Evolutionary conservation across 2,113 vertebrate genomes (phyloP).

Genomic region (Larimichthys crocea): DNA sequence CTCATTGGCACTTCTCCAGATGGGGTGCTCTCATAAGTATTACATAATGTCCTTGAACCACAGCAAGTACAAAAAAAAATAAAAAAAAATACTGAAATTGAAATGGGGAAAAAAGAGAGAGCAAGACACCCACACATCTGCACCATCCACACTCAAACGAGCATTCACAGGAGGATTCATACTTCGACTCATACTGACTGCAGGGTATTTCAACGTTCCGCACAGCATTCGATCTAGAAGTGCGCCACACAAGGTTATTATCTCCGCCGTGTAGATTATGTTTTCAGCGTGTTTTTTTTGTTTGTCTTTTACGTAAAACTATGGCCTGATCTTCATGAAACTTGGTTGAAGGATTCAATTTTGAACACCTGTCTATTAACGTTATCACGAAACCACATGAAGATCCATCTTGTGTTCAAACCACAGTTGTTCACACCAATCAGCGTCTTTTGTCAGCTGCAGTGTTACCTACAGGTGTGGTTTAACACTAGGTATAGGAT

Average conservation of each 20-base stretch:
- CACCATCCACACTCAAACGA: constrained; percentile 52
- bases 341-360: too few species aligned
- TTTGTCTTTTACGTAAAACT: too few species aligned
- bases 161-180: constrained; percentile 52
- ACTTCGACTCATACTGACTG: constrained; percentile 39
- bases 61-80: constrained; percentile 54
- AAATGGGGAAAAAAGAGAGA: constrained; percentile 52
- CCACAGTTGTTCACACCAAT: too few species aligned
- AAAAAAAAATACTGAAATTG: constrained; percentile 40
- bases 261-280: too few species aligned
- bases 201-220: constrained; percentile 46
- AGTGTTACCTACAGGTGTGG: too few species aligned
- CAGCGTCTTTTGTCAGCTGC: too few species aligned
- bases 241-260: constrained; percentile 36
- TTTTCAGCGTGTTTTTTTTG: too few species aligned
- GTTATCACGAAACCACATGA: too few species aligned
- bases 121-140: constrained; percentile 74
- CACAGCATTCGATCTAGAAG: constrained; percentile 37
- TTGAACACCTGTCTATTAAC: too few species aligned
- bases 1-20: constrained; percentile 76
- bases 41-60: constrained; percentile 79
- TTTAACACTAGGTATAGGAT: too few species aligned
- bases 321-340: too few species aligned
- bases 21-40: constrained; percentile 72
- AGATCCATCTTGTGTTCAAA: too few species aligned